These are phyloP conservation scores for Columbina picui DNA, from an alignment of 2,113 vertebrate species.

Conservation along the genomic window DNA sequence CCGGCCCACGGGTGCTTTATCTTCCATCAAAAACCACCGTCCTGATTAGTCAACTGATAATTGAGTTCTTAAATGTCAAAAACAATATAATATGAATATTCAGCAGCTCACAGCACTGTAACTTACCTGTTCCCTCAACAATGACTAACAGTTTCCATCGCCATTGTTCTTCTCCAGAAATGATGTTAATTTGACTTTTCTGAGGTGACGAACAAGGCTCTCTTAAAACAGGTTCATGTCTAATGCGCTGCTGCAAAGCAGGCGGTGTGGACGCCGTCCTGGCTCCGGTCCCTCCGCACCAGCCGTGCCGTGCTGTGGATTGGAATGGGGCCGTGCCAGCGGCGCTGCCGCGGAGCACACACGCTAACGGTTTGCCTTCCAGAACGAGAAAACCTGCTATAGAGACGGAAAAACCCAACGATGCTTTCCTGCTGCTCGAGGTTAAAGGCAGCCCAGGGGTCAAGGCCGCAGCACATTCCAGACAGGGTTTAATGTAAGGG, in stretches of 20 bases:
- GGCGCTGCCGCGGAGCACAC: neutral
- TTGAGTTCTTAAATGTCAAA: conserved; percentile 87
- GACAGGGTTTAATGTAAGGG: neutral
- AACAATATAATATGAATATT: conserved; percentile 84
- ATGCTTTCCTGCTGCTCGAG: neutral
- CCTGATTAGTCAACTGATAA: conserved; percentile 85
- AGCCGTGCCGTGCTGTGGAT: neutral
- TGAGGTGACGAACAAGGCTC: conserved; percentile 73
- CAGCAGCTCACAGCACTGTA: conserved; percentile 78
- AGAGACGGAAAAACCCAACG: neutral
- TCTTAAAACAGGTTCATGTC: conserved; percentile 70
- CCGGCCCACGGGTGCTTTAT: conserved; percentile 62
- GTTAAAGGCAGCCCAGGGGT: neutral
- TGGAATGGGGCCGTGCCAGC: neutral
- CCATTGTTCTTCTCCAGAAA: conserved; percentile 79
- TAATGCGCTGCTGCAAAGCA: conserved; percentile 46
- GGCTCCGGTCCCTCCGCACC: neutral
- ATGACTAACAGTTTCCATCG: conserved; percentile 72
- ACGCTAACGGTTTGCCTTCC: neutral
- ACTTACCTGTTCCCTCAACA: conserved; percentile 81
- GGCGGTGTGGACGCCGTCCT: neutral
- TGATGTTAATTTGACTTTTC: conserved; percentile 82
- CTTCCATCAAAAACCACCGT: conserved; percentile 74
- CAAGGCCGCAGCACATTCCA: neutral
- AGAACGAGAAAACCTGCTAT: neutral